A percentile compares a stretch with the other conserved stretches of the same genome.
These are phyloP conservation scores for Notothenia coriiceps DNA, from an alignment of 2,113 vertebrate species.

Conservation along the genomic window DNA sequence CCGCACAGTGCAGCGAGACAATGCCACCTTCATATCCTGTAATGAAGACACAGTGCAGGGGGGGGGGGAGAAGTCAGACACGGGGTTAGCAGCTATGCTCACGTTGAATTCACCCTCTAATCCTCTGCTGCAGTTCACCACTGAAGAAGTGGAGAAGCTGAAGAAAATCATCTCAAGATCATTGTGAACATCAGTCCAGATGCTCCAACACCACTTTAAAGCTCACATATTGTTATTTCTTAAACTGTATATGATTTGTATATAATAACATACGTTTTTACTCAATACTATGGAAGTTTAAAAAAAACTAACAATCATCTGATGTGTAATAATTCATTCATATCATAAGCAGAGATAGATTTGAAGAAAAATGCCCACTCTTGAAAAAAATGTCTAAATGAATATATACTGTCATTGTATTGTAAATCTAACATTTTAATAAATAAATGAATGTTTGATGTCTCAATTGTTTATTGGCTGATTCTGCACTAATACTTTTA, in stretches of 20 bases:
- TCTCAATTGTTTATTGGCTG: neutral
- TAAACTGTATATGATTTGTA: neutral
- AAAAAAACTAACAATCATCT: neutral
- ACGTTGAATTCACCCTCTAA: conserved; percentile 55
- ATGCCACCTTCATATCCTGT: conserved; percentile 5
- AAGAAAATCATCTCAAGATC: conserved; percentile 75
- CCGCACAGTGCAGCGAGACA: conserved; percentile 19
- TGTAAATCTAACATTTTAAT: conserved; percentile 22
- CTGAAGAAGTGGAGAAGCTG: conserved; percentile 79
- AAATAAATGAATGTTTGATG: neutral
- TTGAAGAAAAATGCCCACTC: neutral
- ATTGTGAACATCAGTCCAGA: conserved; percentile 25
- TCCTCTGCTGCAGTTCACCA: conserved; percentile 62
- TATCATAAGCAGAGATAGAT: neutral
- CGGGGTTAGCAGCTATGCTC: neutral
- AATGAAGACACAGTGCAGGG: neutral
- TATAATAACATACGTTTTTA: neutral
- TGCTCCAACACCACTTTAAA: conserved; percentile 39
- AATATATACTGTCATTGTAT: neutral
- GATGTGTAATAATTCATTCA: neutral
- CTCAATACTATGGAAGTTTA: neutral
- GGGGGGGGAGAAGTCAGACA: conserved; percentile 1
- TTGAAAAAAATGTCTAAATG: neutral
- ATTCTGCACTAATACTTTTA: neutral
- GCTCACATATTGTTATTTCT: conserved; percentile 12